A percentile compares a stretch with the other conserved stretches of the same genome.
phyloP scores from a whole-genome alignment of 2,113 vertebrate species.

The Mohoua ochrocephala region DNA sequence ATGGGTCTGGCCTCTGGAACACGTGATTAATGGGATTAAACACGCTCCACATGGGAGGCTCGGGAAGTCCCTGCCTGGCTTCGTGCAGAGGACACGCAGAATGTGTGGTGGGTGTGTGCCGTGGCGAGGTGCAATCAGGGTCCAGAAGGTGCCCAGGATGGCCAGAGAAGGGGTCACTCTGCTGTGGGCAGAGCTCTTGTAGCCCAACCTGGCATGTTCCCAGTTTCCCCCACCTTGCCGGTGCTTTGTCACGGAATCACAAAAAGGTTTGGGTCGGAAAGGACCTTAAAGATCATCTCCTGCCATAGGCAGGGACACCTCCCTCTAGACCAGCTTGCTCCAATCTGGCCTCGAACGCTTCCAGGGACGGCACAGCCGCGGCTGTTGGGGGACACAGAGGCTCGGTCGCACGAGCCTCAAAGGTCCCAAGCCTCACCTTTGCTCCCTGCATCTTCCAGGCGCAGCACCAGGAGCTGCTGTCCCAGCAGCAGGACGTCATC shows the following conservation, averaged over 20 bases:
- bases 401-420: fast-evolving
- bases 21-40: fast-evolving
- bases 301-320: background rate
- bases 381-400: fast-evolving
- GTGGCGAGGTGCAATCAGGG: fast-evolving
- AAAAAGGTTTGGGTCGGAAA: background rate
- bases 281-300: background rate
- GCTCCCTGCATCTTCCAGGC: slow-evolving; percentile 34
- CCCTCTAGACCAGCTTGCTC: background rate
- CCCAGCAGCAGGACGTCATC: slow-evolving; percentile 88
- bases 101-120: background rate
- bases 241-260: fast-evolving
- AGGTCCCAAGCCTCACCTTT: background rate
- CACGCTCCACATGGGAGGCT: background rate
- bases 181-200: background rate
- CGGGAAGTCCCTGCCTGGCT: background rate
- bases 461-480: slow-evolving; percentile 85
- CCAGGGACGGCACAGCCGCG: fast-evolving
- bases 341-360: fast-evolving
- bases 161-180: background rate
- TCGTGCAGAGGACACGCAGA: background rate
- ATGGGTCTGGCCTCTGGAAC: background rate
- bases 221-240: background rate
- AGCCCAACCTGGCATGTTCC: background rate
- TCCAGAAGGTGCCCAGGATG: fast-evolving